Evolutionary conservation across 2,888 invertebrate species (phyloP).

Genomic region (Hybos culiciformis): DNA sequence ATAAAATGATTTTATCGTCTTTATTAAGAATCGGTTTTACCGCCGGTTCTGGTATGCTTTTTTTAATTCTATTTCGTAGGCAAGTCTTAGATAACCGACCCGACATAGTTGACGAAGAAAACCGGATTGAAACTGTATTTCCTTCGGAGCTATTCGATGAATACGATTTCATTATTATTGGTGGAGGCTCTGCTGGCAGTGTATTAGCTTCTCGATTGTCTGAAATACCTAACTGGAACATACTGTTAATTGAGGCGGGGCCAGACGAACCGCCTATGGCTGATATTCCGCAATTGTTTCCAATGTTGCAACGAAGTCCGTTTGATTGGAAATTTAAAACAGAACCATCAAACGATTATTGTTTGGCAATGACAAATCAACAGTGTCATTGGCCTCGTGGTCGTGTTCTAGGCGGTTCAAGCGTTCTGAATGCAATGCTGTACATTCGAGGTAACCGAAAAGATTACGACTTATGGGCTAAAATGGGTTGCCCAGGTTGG

Average conservation of each 20-base stretch:
- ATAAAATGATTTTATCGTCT: no score
- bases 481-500: conserved; percentile 64
- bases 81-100: conserved; percentile 49
- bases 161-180: conserved; percentile 70
- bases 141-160: conserved; percentile 41
- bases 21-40: no score
- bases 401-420: conserved; percentile 66
- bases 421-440: conserved; percentile 79
- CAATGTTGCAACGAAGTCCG: conserved; percentile 53
- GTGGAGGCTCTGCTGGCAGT: conserved; percentile 70
- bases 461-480: conserved; percentile 79
- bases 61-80: conserved; percentile 49
- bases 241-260: conserved; percentile 69
- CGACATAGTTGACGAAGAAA: conserved; percentile 54
- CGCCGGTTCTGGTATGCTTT: conserved; percentile 49
- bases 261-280: conserved; percentile 56
- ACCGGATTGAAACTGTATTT: conserved; percentile 45
- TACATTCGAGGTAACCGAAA: conserved; percentile 70
- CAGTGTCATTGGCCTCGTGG: conserved; percentile 66
- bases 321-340: conserved; percentile 75
- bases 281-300: conserved; percentile 59
- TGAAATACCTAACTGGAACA: conserved; percentile 56
- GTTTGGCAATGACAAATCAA: conserved; percentile 50
- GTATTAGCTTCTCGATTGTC: conserved; percentile 65
- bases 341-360: conserved; percentile 53